phyloP scores from a whole-genome alignment of 2,797 vertebrate genomes.

The Hephaestus fuliginosus region DNA sequence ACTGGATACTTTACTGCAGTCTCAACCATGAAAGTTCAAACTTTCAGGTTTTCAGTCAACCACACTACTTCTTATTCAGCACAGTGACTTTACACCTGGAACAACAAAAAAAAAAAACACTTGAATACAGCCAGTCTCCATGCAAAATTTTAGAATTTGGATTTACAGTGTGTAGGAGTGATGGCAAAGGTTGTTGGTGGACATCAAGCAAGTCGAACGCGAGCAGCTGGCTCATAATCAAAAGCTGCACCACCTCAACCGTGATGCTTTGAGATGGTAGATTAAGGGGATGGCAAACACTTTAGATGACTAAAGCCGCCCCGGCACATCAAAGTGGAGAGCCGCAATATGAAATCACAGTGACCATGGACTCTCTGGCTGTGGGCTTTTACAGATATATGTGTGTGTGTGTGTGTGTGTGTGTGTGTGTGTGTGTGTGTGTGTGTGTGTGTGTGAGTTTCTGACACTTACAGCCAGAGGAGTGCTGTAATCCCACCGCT shows the following conservation, averaged over 20 bases:
- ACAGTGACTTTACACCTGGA: conserved; percentile 13
- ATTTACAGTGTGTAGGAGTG: conserved; percentile 22
- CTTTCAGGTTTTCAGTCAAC: background rate
- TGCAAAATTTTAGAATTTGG: conserved; percentile 13
- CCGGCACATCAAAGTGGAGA: conserved; percentile 49
- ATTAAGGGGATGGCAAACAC: conserved; percentile 57
- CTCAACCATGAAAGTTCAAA: background rate
- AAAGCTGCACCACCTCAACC: conserved; percentile 48
- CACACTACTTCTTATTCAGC: background rate
- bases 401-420: background rate
- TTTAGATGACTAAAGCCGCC: conserved; percentile 52
- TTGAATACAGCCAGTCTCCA: background rate
- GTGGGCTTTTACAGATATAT: background rate
- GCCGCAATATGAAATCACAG: conserved; percentile 46
- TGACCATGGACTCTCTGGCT: conserved; percentile 1
- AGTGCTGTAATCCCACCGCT: conserved; percentile 70
- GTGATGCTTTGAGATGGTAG: conserved; percentile 52
- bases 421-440: background rate
- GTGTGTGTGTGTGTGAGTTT: conserved; percentile 8
- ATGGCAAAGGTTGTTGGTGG: conserved; percentile 1
- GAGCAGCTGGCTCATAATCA: conserved; percentile 49
- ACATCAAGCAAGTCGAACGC: conserved; percentile 36
- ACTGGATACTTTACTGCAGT: too few relatives aligned
- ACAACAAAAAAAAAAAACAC: background rate
- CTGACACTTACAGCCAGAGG: conserved; percentile 57